Conservation (phyloP, 2,888 invertebrate species). For the Kuschelorhynchus macadamiae region DNA sequence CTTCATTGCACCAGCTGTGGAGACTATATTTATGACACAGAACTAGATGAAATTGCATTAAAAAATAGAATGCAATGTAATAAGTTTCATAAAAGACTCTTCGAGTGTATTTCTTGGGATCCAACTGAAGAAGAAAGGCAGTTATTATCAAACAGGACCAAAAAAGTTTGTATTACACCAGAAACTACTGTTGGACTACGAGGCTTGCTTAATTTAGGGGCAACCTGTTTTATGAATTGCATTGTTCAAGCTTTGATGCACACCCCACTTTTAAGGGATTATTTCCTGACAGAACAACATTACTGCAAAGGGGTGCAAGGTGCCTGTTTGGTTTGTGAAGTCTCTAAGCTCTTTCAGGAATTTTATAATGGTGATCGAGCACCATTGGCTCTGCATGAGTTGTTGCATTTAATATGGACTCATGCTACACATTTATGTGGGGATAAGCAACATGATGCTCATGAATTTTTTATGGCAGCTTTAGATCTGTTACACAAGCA, state of each 20-base stretch:
- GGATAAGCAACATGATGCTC: slow-evolving; percentile 98
- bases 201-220: slow-evolving; percentile 95
- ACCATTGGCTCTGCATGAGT: slow-evolving; percentile 89
- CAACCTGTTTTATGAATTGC: slow-evolving; percentile 99
- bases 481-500: slow-evolving; percentile 93
- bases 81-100: slow-evolving; percentile 64
- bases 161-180: slow-evolving; percentile 83
- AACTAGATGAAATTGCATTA: slow-evolving; percentile 63
- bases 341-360: slow-evolving; percentile 96
- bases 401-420: slow-evolving; percentile 97
- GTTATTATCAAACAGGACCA: slow-evolving; percentile 81
- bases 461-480: slow-evolving; percentile 98
- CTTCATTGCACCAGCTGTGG: slow-evolving; percentile 91
- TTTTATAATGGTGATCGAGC: slow-evolving; percentile 93
- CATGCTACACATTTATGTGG: slow-evolving; percentile 95
- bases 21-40: slow-evolving; percentile 85
- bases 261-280: slow-evolving; percentile 94
- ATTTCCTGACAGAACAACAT: slow-evolving; percentile 95
- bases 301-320: slow-evolving; percentile 80
- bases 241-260: slow-evolving; percentile 96
- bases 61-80: slow-evolving; percentile 64
- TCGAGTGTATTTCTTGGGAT: slow-evolving; percentile 82
- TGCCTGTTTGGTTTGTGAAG: slow-evolving; percentile 94
- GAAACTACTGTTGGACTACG: slow-evolving; percentile 91
- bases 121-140: slow-evolving; percentile 84